Percentiles rank a stretch among this genome's conserved stretches.
These are phyloP conservation scores for Protodeltote pygarga DNA, from an alignment of 2,888 invertebrate genomes.

Conservation along the genomic window DNA sequence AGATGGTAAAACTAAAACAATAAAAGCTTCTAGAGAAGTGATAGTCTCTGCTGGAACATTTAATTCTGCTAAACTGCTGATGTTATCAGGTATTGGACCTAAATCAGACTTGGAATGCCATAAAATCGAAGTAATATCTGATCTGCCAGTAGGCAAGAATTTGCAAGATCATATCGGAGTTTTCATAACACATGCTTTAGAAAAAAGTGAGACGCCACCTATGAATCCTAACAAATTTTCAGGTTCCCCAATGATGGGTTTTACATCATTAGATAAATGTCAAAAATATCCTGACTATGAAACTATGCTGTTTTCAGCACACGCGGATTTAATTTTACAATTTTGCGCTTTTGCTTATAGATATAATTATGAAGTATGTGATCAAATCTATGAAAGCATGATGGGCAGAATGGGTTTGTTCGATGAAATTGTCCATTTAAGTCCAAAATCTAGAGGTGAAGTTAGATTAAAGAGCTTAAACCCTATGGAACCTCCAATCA, in stretches of 20 bases:
- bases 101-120: conserved; percentile 71
- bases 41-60: conserved; percentile 86
- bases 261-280: conserved; percentile 25
- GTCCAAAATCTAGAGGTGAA: conserved; percentile 37
- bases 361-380: conserved; percentile 24
- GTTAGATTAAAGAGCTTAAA: conserved; percentile 23
- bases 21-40: conserved; percentile 84
- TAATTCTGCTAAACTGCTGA: conserved; percentile 87
- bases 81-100: conserved; percentile 89
- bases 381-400: conserved; percentile 2
- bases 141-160: conserved; percentile 90
- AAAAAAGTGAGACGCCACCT: conserved; percentile 1
- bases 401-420: conserved; percentile 16
- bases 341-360: conserved; percentile 25
- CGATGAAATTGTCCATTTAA: conserved; percentile 19
- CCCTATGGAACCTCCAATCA: conserved; percentile 30
- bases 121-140: conserved; percentile 84
- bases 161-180: conserved; percentile 88
- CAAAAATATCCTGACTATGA: conserved; percentile 37
- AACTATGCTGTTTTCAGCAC: conserved; percentile 14
- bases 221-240: conserved; percentile 12
- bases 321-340: conserved; percentile 10
- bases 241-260: conserved; percentile 16
- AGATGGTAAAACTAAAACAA: conserved; percentile 13
- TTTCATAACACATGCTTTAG: conserved; percentile 16